Evolutionary conservation across 1,140 invertebrate species (phyloP), one percentile per base, ranked within the genome.

Genomic region (Mycetomoellerius zeteki): DNA sequence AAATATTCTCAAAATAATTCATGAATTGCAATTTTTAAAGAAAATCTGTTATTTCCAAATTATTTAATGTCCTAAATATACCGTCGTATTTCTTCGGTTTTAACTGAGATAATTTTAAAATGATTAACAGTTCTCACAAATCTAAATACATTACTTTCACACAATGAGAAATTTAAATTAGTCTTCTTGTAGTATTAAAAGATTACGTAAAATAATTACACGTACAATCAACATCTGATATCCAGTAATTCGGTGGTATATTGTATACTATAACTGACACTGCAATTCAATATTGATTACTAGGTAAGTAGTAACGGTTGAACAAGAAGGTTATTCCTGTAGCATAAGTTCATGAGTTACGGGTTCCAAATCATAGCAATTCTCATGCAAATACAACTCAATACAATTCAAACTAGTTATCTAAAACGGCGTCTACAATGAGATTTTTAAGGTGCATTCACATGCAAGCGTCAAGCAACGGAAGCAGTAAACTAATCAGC

Each of bases 301-400:
- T n/a, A 67, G 19, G 65, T 81, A 85, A 90, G 85, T 86, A 91
- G 87, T 89, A 82, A 56, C 52, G 43, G 65, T 62, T 16, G n/a
- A 72, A 81, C 30, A 54, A 67, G 56, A 85, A 54, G 5, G 60
- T 21, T 60, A 85, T 69, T 80, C 8, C n/a, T 80, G 47, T 7
- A 16, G 14, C 43, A 5, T 30, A 52, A 91, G 19, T 65, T 65
- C 3, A 21, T 67, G 10, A 67, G 33, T 93, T 92, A 91, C 71
- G 86, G 91, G 80, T 82, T 80, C 16, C 86, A 86, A 91, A 92
- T 91, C 90, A 77, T 21, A 43, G 21, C 10, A 52, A 60, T 86
- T 24, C 60, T 58, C 47, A 30, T 16, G 54, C 52, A 30, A 69
- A 43, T 47, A 5, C 8, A 8, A 50, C 19, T n/a, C n/a, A n/a